Evolutionary conservation across 2,888 invertebrate species (phyloP), one percentile per base, ranked within the genome.

Genomic region (Heteromurus nitidus): DNA sequence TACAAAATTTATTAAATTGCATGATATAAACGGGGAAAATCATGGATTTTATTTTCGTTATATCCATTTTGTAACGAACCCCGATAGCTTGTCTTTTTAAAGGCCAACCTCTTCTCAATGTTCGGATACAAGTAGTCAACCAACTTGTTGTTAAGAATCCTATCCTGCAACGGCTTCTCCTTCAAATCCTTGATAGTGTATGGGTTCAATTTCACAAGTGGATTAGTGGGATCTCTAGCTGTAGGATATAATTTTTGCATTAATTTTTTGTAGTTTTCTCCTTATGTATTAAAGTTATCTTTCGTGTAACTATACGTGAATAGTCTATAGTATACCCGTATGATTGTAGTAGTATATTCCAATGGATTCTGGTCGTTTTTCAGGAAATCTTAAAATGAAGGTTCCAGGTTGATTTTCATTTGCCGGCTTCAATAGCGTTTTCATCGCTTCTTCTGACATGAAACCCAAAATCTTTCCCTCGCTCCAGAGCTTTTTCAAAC

Each of bases 301-400:
- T n/a, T n/a, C n/a, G n/a, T n/a, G n/a, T n/a, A n/a, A n/a, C n/a
- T n/a, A n/a, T n/a, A n/a, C n/a, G n/a, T n/a, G n/a, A n/a, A 42
- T 42, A 42, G 13, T 11, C 13, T n/a, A n/a, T n/a, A n/a, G n/a
- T n/a, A n/a, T 67, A 67, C 67, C 44, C 13, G 44, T 7, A 16
- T 26, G 31, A 13, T 77, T 50, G 36, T 69, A 68, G 50, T 44
- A 77, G 36, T 77, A 77, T 16, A 77, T 20, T 3, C 60, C 60
- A 42, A 77, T 77, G 1, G 30, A 31, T 7, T 68, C 69, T 13
- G 60, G 60, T 13, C 44, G 44, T 28, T 55, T 31, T 20, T 80
- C 79, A 0, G 82, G 65, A 58, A 82, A 82, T 0, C 77, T 20
- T 3, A 82, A 22, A 0, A 82, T 36, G 26, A 82, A 82, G 0